A percentile compares a stretch with the other conserved stretches of the same genome.
Evolutionary conservation across 1,140 invertebrate genomes (phyloP).

Genomic region (Cotesia vestalis): DNA sequence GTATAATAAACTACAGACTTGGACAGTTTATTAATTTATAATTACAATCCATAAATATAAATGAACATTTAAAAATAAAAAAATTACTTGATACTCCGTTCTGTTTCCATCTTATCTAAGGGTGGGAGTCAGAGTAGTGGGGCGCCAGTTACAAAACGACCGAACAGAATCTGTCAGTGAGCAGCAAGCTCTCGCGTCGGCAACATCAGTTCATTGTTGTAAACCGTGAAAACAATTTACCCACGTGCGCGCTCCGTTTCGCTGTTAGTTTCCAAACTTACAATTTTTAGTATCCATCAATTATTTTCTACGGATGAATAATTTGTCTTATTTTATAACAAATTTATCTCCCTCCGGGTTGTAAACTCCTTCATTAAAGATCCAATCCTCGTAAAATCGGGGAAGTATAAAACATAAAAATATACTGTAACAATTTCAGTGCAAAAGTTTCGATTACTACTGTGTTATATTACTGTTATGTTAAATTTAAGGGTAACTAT

Average conservation of each 20-base stretch:
- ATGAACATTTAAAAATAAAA: not conserved
- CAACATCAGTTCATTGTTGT: constrained; percentile 32
- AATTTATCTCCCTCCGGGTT: too few relatives aligned
- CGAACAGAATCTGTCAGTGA: constrained; percentile 44
- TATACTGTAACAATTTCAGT: not conserved
- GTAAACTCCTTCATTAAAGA: too few relatives aligned
- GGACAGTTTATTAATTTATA: too few relatives aligned
- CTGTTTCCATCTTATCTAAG: not conserved
- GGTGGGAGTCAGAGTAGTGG: constrained; percentile 4
- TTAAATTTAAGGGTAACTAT: too few relatives aligned
- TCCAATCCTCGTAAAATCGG: not conserved
- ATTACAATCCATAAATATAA: not conserved
- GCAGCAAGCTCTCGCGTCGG: constrained; percentile 52
- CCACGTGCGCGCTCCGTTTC: constrained; percentile 47
- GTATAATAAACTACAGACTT: too few relatives aligned
- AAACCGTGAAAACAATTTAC: not conserved
- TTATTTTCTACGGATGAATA: not conserved
- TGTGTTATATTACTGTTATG: too few relatives aligned
- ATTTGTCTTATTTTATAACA: not conserved
- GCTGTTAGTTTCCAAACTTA: too few relatives aligned
- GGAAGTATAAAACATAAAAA: not conserved
- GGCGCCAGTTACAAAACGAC: constrained; percentile 15
- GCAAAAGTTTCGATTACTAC: not conserved
- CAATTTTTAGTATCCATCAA: not conserved
- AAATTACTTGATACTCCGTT: too few relatives aligned